Percentiles rank a stretch among this genome's conserved stretches.
These are phyloP conservation scores for Magallana ariakensis DNA, from an alignment of 1,140 invertebrate genomes.

Conservation along the genomic window DNA sequence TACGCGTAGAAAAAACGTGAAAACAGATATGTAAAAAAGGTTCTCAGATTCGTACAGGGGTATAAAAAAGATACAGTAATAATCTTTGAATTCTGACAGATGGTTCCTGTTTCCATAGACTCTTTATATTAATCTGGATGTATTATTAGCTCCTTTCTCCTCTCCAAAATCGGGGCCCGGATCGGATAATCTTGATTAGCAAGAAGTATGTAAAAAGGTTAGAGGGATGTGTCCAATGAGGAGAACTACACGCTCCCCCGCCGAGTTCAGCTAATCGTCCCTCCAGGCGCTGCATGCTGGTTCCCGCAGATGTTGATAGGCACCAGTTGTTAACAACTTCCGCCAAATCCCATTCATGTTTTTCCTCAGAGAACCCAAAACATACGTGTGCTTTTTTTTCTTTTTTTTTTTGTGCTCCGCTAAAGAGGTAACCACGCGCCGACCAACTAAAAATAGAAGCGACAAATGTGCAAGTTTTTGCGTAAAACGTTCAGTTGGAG, in stretches of 20 bases:
- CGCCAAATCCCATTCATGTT: conserved; percentile 35
- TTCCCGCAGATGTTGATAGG: background rate
- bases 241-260: background rate
- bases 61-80: background rate
- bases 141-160: background rate
- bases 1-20: no score
- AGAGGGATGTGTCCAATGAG: background rate
- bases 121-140: background rate
- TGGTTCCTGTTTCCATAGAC: background rate
- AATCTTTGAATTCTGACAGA: background rate
- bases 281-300: background rate
- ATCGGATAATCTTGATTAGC: conserved; percentile 12
- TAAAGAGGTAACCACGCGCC: conserved; percentile 29
- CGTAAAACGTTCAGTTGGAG: background rate
- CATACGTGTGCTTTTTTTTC: background rate
- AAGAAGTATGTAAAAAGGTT: background rate
- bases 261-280: background rate
- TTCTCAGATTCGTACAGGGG: background rate
- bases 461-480: background rate
- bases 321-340: conserved; percentile 21
- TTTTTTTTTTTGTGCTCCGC: no score
- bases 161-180: background rate
- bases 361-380: conserved; percentile 18
- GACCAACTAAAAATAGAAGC: background rate
- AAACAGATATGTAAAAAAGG: background rate